phyloP scores from a whole-genome alignment of 1,140 invertebrate genomes.

The Penaeus chinensis region DNA sequence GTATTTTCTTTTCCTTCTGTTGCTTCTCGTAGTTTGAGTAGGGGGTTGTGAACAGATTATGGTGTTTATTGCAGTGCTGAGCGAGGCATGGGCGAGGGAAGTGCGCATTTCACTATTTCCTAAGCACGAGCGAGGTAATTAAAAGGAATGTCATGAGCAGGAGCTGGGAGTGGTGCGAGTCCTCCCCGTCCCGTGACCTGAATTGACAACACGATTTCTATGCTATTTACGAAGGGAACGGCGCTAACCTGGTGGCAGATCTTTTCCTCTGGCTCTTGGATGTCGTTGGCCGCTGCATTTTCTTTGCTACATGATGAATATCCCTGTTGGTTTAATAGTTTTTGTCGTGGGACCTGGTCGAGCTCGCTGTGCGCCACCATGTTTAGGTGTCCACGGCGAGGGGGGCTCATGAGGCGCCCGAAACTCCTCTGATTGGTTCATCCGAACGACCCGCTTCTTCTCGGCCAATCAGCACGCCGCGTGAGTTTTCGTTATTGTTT shows the following conservation, averaged over 20 bases:
- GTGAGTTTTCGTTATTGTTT: no score
- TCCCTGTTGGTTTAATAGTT: conserved; percentile 28
- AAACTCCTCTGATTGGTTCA: conserved; percentile 19
- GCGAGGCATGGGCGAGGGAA: no score
- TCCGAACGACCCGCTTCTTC: conserved; percentile 38
- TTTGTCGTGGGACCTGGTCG: conserved; percentile 37
- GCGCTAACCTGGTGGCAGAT: not conserved
- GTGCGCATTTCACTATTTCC: no score
- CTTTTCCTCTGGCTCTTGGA: not conserved
- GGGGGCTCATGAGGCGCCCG: conserved; percentile 11
- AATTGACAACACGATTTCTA: not conserved
- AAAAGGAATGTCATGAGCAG: no score
- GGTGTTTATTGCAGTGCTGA: no score
- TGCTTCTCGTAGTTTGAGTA: no score
- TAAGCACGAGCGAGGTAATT: no score
- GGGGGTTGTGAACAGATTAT: no score
- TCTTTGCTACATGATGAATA: conserved; percentile 20
- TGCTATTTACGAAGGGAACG: not conserved
- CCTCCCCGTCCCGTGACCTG: no score
- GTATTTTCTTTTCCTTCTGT: no score
- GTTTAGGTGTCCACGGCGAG: conserved; percentile 36
- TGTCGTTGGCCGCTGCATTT: not conserved
- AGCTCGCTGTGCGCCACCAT: conserved; percentile 55
- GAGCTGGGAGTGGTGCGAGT: no score
- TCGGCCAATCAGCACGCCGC: not conserved